Evolutionary conservation across 2,888 invertebrate species (phyloP).

Genomic region (Agriopis aurantiaria): DNA sequence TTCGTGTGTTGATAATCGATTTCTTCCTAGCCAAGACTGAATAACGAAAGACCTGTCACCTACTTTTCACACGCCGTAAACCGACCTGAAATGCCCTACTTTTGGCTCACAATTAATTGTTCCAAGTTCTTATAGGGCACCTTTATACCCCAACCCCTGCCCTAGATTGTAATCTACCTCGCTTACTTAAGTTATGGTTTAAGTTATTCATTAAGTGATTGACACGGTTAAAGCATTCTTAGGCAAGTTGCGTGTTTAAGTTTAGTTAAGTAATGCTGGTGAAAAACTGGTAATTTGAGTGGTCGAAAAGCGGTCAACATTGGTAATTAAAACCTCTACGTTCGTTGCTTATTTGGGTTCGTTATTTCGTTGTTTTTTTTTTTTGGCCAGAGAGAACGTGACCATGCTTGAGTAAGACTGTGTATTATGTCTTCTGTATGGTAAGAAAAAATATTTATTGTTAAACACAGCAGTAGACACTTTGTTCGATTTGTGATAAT

Average conservation of each 20-base stretch:
- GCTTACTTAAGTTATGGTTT: constrained; percentile 2
- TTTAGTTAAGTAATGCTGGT: constrained; percentile 21
- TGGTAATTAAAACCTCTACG: constrained; percentile 1
- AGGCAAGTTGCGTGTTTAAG: constrained; percentile 36
- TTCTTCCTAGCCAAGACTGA: constrained; percentile 1
- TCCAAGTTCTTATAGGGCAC: constrained; percentile 7
- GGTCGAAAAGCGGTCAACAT: constrained; percentile 25
- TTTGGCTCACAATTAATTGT: constrained; percentile 24
- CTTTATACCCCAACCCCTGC: constrained; percentile 21
- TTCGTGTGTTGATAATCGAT: constrained; percentile 7
- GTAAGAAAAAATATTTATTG: no score
- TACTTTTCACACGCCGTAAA: constrained; percentile 13
- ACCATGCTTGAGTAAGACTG: background rate
- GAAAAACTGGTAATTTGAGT: constrained; percentile 23
- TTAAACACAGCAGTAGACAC: no score
- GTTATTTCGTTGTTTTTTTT: background rate
- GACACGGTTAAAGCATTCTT: constrained; percentile 41
- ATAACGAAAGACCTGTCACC: constrained; percentile 16
- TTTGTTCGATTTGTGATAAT: no score
- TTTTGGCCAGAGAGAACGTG: background rate
- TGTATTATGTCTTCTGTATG: no score
- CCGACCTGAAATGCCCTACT: constrained; percentile 13
- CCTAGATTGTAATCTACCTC: constrained; percentile 27
- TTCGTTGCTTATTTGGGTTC: background rate
- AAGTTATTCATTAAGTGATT: constrained; percentile 32